Evolutionary conservation across 37 sponge, comb jelly and placozoan species (phyloP).

Genomic region (Chondrosia reniformis): DNA sequence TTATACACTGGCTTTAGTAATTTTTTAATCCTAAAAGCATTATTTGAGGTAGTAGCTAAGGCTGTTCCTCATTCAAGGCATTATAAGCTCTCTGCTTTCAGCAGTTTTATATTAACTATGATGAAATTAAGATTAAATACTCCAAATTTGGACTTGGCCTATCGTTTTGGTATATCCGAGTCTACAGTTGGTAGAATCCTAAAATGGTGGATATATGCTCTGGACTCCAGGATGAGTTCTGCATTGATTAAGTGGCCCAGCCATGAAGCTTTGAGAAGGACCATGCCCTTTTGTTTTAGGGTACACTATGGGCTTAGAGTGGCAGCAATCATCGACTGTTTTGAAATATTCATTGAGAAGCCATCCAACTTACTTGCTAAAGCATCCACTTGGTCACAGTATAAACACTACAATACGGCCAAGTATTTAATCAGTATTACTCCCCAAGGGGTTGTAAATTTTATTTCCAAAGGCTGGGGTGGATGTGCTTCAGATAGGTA

Average conservation of each 20-base stretch:
- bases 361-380: constrained; percentile 34
- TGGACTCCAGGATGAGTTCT: constrained; percentile 25
- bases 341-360: constrained; percentile 47
- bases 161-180: not conserved
- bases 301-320: constrained; percentile 32
- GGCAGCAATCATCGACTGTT: constrained; percentile 49
- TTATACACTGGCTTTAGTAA: too few species aligned
- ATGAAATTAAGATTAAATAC: not conserved
- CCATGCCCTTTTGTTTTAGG: constrained; percentile 24
- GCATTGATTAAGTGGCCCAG: constrained; percentile 36
- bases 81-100: too few species aligned
- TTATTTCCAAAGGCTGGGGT: constrained; percentile 10
- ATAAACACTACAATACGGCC: constrained; percentile 50
- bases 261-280: too few species aligned
- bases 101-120: too few species aligned
- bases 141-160: not conserved
- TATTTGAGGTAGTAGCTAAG: too few species aligned
- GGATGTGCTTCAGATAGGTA: not conserved
- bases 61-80: too few species aligned
- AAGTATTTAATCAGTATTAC: constrained; percentile 42
- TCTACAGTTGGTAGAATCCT: not conserved
- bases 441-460: constrained; percentile 25
- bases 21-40: too few species aligned
- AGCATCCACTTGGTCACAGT: constrained; percentile 42
- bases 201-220: not conserved